Evolutionary conservation across 2,797 vertebrate genomes (phyloP).

Genomic region (Parotocinclus haroldoi): DNA sequence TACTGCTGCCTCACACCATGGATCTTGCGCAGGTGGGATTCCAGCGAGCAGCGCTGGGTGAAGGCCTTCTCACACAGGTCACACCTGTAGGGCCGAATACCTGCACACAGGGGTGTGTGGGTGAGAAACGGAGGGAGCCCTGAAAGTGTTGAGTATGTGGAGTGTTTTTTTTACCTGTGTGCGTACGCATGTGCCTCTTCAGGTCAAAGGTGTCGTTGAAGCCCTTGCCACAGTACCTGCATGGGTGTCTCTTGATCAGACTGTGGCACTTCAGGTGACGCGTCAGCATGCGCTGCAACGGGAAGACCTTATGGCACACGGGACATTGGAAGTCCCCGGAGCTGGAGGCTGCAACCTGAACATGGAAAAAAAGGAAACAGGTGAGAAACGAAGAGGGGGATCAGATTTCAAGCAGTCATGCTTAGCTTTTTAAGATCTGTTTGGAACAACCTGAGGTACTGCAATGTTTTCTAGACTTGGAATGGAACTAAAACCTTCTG

Average conservation of each 20-base stretch:
- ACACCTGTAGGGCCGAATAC: conserved; percentile 85
- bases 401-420: no score
- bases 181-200: conserved; percentile 85
- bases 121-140: conserved; percentile 19
- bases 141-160: conserved; percentile 21
- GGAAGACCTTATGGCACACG: conserved; percentile 81
- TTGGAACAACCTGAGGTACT: no score
- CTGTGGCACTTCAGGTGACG: conserved; percentile 89
- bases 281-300: conserved; percentile 85
- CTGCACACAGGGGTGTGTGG: conserved; percentile 53
- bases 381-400: not conserved
- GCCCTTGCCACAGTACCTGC: conserved; percentile 82
- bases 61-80: conserved; percentile 84
- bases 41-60: conserved; percentile 87
- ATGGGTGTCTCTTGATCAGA: conserved; percentile 78
- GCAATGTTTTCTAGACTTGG: no score
- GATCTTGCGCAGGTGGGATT: conserved; percentile 87
- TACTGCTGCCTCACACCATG: conserved; percentile 82
- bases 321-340: conserved; percentile 70
- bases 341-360: conserved; percentile 50
- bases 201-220: conserved; percentile 91
- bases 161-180: conserved; percentile 67
- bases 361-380: conserved; percentile 26
- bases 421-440: no score
- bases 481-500: no score